Evolutionary conservation across 2,797 vertebrate species (phyloP), one percentile per base, ranked within the genome.

Genomic region (Hemibagrus guttatus): DNA sequence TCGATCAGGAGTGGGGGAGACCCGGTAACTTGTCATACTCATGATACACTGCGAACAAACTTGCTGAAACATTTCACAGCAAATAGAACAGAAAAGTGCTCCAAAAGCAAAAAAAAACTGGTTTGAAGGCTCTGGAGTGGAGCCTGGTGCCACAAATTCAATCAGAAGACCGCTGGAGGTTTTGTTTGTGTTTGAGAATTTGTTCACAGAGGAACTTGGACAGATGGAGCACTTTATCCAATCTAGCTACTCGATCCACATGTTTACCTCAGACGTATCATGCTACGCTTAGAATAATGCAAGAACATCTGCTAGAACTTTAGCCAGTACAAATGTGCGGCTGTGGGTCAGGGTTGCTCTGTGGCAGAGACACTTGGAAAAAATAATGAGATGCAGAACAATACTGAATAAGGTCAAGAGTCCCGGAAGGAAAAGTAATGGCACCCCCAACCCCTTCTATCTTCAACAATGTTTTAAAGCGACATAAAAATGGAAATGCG

Each of bases 1-100:
- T 39, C 35, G 1, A 39, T 39, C 4, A 6, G 46, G 46, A 49
- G 9, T 7, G 46, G 46, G 46, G 46, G 46, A 8, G 46, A 49
- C 46, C 90, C 93, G 92, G 89, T 91, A 39, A 92, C 46, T 76
- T 58, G 81, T 88, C 42, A 71, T 68, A 81, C 86, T 86, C 61
- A 63, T 84, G 83, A 75, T 56, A 64, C 84, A 81, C 82, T 56
- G 78, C n/a, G 49, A 42, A 82, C 79, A 88, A 89, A 87, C 85
- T 69, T 74, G 46, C 63, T 26, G 42, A 86, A 88, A 85, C 87
- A 82, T 87, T 85, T 88, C 78, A 71, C 58, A 81, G 64, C 87
- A 87, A 83, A 89, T 74, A 26, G 64, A 79, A 28, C 42, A 85
- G 78, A 84, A 75, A 84, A 61, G 52, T 84, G 21, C 68, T 6